Percentiles rank a stretch among this genome's conserved stretches.
These are phyloP conservation scores for Hylaea fasciaria DNA, from an alignment of 2,888 invertebrate genomes.

Conservation along the genomic window DNA sequence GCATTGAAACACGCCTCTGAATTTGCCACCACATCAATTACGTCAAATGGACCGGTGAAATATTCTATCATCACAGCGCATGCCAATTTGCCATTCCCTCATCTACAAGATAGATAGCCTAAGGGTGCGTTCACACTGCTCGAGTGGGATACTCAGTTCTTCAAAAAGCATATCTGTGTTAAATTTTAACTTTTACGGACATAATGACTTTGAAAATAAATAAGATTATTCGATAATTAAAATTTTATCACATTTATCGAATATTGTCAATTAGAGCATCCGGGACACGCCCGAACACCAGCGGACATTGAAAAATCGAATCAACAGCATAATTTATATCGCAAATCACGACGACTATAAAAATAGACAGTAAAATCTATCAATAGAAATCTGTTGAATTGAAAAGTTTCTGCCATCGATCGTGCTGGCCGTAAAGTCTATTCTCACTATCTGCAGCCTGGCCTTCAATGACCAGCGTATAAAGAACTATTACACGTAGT, in stretches of 20 bases:
- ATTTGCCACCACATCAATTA: conserved; percentile 24
- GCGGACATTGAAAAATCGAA: conserved; percentile 10
- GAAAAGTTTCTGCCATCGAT: conserved; percentile 40
- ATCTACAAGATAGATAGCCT: conserved; percentile 6
- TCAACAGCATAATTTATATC: conserved; percentile 29
- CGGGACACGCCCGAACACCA: not conserved
- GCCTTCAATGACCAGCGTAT: conserved; percentile 1
- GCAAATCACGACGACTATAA: conserved; percentile 31
- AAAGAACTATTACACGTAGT: not conserved
- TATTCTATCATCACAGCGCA: conserved; percentile 13
- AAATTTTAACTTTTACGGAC: no score
- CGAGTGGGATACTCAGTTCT: not conserved
- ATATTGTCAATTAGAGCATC: no score
- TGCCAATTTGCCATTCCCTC: conserved; percentile 21
- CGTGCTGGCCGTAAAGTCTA: conserved; percentile 27
- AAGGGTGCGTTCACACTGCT: not conserved
- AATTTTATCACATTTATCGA: no score
- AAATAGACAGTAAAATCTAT: conserved; percentile 48
- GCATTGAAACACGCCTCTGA: conserved; percentile 4
- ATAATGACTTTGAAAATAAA: no score
- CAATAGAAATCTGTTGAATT: conserved; percentile 49
- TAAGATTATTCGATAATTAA: no score
- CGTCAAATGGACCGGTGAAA: conserved; percentile 18
- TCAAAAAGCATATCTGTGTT: not conserved
- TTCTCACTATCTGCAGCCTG: conserved; percentile 4